Evolutionary conservation across 2,113 vertebrate genomes (phyloP).

Genomic region (human): DNA sequence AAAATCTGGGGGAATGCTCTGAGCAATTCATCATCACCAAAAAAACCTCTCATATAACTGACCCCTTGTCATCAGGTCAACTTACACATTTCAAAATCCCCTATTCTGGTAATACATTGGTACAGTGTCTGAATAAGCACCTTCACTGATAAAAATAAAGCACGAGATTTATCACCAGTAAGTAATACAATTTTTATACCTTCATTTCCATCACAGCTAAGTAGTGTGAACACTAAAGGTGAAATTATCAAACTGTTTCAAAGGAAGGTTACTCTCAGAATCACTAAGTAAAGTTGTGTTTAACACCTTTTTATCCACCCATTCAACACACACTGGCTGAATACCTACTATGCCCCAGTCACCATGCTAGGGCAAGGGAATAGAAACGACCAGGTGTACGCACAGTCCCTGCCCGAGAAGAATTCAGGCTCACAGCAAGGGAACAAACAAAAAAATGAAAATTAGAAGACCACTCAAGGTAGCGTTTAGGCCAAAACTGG

Average conservation of each 20-base stretch:
- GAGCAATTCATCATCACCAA: not conserved
- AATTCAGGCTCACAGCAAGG: not conserved
- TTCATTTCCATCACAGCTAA: not conserved
- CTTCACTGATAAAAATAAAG: slow-evolving; percentile 28
- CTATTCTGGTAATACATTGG: not conserved
- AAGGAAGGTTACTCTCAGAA: not conserved
- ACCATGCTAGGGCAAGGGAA: not conserved
- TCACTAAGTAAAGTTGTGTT: not conserved
- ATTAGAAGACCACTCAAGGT: not conserved
- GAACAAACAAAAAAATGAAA: not conserved
- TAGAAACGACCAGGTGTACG: not conserved
- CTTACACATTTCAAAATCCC: not conserved
- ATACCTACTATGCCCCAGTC: not conserved
- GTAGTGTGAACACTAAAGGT: not conserved
- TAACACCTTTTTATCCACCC: not conserved
- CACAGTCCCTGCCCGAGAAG: not conserved
- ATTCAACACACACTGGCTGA: not conserved
- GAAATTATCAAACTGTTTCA: not conserved
- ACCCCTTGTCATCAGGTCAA: not conserved
- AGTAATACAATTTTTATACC: not conserved
- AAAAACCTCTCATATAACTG: not conserved
- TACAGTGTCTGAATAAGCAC: not conserved
- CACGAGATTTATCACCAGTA: not conserved
- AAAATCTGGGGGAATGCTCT: not conserved
- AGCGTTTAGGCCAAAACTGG: not conserved